phyloP scores from a whole-genome alignment of 2,888 invertebrate genomes.

The Byasa hedistus region DNA sequence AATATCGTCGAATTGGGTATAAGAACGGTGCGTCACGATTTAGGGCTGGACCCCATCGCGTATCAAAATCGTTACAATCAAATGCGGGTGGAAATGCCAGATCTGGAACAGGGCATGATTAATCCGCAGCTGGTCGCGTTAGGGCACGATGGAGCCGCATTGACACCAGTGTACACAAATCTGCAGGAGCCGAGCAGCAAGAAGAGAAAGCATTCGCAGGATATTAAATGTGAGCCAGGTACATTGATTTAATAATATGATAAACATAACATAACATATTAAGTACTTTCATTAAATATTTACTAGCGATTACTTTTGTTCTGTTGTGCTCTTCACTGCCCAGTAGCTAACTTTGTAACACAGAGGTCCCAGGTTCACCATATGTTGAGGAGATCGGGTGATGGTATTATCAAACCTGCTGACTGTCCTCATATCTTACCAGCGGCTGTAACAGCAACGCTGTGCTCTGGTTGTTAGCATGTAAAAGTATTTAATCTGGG shows the following conservation, averaged over 20 bases:
- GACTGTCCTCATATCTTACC: too few relatives aligned
- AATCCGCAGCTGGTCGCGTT: constrained; percentile 65
- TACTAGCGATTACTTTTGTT: too few relatives aligned
- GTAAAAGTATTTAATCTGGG: too few relatives aligned
- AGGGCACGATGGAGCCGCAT: constrained; percentile 51
- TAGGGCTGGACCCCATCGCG: constrained; percentile 50
- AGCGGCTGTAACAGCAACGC: too few relatives aligned
- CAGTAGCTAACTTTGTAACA: too few relatives aligned
- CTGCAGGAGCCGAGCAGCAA: constrained; percentile 77
- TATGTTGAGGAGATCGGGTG: too few relatives aligned
- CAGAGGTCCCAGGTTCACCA: too few relatives aligned
- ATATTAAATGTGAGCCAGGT: constrained; percentile 90
- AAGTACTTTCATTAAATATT: too few relatives aligned
- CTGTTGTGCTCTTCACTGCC: too few relatives aligned
- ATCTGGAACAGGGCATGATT: constrained; percentile 66
- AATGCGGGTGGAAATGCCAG: constrained; percentile 65
- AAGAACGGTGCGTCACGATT: constrained; percentile 58
- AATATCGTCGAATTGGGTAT: constrained; percentile 62
- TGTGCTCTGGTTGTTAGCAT: too few relatives aligned
- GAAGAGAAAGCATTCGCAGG: constrained; percentile 88
- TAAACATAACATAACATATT: background rate
- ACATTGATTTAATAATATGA: constrained; percentile 19
- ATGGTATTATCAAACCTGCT: too few relatives aligned
- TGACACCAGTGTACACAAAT: constrained; percentile 70
- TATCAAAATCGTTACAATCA: constrained; percentile 55